Base-by-base conservation (phyloP, 1,140 invertebrate genomes). In the Eurytemora carolleeae region DNA sequence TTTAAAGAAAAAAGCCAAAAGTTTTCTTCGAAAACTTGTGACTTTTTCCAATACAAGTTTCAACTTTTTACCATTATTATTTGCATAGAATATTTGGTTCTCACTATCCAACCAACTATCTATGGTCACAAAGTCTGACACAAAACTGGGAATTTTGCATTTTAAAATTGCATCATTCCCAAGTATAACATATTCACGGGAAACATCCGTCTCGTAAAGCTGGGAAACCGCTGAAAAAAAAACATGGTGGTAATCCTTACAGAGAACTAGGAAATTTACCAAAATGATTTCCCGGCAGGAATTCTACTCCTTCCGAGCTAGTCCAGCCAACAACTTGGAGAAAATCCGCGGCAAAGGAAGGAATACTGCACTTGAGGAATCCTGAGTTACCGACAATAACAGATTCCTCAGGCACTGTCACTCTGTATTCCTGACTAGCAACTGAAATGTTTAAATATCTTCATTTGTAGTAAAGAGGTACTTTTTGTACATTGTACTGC, bases 311-410 rank as follows among this genome's bases (percentile, higher is more conserved):
- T 67, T 85, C 82, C 64, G 81, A 84, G 67, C 84, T 81, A 63
- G 85, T 80, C 90, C 90, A 95, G 59, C 84, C 80, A 67, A 87
- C 84, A 7, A 94, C 87, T 67, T 81, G 79, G 24, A 93, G 84
- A 71, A 90, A 93, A 75, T 92, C 87, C 53, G 84, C 82, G 52
- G 92, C 86, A 73, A 90, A 93, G 19, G 84, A 86, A 20, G 90
- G 90, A 66, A 94, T 87, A 70, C 85, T 82, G 76, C 90, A 95
- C 71, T 88, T 90, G 55, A 96, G 76, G 66, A 94, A 82, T n/a
- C 88, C 89, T 53, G 87, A 84, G 73, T 93, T 92, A 57, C 88
- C 88, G 70, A 84, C 80, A 67, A 92, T 92, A 2, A 89, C 87
- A 75, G 90, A 93, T 65, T 90, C 88, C 72, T 92, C 31, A 12